Evolutionary conservation across 2,888 invertebrate genomes (phyloP).

Genomic region (Falcaria lacertinaria): DNA sequence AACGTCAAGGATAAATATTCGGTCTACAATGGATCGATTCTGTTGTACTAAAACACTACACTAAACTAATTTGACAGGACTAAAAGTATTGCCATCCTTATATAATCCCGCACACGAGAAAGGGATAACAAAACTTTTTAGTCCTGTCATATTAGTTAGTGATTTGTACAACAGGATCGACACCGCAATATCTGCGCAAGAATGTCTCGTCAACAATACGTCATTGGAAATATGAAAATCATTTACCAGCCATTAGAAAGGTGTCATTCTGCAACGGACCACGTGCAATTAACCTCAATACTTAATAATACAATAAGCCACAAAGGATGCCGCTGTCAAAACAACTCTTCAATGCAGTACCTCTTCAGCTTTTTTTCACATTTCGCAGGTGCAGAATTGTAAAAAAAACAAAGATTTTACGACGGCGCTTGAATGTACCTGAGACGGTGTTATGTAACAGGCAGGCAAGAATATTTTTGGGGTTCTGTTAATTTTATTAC

Average conservation of each 20-base stretch:
- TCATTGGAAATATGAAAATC: neutral
- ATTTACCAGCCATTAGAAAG: slow-evolving; percentile 6
- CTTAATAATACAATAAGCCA: slow-evolving; percentile 28
- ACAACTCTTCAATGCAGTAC: slow-evolving; percentile 39
- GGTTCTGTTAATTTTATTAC: too few species aligned
- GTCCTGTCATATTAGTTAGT: too few species aligned
- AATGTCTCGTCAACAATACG: neutral
- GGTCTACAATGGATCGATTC: too few species aligned
- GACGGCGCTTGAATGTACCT: slow-evolving; percentile 59
- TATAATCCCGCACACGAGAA: too few species aligned
- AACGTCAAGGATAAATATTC: too few species aligned
- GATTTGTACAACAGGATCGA: too few species aligned
- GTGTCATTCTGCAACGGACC: slow-evolving; percentile 30
- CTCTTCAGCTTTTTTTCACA: slow-evolving; percentile 38
- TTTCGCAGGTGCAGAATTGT: slow-evolving; percentile 66
- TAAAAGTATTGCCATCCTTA: too few species aligned
- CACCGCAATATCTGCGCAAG: neutral
- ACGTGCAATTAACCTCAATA: slow-evolving; percentile 34
- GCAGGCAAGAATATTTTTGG: neutral
- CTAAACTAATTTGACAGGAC: too few species aligned
- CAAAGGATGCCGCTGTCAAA: slow-evolving; percentile 72
- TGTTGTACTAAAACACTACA: too few species aligned
- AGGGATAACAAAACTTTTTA: too few species aligned
- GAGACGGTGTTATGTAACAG: slow-evolving; percentile 22
- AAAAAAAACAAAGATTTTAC: slow-evolving; percentile 50